Base-by-base conservation (phyloP, 1,140 invertebrate species). In the Brachionus sp. region DNA sequence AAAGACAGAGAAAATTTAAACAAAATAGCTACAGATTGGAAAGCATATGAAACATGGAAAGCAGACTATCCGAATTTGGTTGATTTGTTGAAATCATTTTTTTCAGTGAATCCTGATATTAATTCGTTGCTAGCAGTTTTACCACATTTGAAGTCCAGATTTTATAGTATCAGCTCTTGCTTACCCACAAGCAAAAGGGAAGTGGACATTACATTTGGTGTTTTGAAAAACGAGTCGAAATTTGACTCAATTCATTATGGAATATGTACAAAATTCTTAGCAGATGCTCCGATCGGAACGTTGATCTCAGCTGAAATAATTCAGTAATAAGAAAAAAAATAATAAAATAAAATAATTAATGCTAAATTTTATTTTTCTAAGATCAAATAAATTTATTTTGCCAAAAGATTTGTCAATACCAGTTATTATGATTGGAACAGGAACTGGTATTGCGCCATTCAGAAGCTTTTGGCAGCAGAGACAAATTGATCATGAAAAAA, bases 131-230 rank as follows among this genome's bases (percentile, higher is more conserved):
- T 95, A 29, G 93, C 94, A 0, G 92, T 96, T 85, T 89, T 98
- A 5, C 95, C 93, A 1, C 90, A 94, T 0, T 87, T 98, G 19
- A 95, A 97, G 87, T 94, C 95, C 2, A 91, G 96, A 86, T 97
- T 96, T 89, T 98, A 98, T 88, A 95, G 94, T 44, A 96, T 98
- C 75, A 96, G 95, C 12, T 96, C 95, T 0, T 95, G 95, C 0
- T 13, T 23, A 13, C 93, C 93, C 0, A 86, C 91, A 0, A 91
- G 92, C n/a, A 91, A 91, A 1, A 92, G 92, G 66, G 91, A 89
- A 88, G 91, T 97, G 39, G 94, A 98, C 87, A 89, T 96, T 7
- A 98, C 96, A 0, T 94, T 97, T 13, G 95, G 95, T 77, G 93
- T 97, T 1, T 95, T 97, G 10, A 92, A 92, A 73, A 97, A 96